These are phyloP conservation scores for Phaethornis superciliosus DNA, from an alignment of 2,113 vertebrate genomes.

Conservation along the genomic window DNA sequence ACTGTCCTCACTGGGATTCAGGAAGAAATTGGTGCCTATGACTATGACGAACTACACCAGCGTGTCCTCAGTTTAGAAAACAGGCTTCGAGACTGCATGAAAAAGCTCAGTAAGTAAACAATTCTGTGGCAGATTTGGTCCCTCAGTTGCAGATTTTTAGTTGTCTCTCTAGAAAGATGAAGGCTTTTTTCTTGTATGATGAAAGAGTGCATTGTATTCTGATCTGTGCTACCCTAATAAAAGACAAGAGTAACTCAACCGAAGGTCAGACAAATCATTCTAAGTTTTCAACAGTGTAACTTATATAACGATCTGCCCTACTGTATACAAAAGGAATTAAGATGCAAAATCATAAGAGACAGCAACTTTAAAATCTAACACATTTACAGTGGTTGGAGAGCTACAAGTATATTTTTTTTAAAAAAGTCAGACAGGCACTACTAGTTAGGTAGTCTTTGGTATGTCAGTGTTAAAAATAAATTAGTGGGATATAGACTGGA, in stretches of 20 bases:
- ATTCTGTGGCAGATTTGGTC: neutral
- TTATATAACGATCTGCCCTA: neutral
- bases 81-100: slow-evolving; percentile 95
- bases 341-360: neutral
- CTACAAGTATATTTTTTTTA: too few species aligned
- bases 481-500: neutral
- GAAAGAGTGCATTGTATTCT: slow-evolving; percentile 54
- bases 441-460: neutral
- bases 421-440: neutral
- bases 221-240: slow-evolving; percentile 70
- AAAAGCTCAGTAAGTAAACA: slow-evolving; percentile 93
- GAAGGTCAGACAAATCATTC: neutral
- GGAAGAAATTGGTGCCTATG: slow-evolving; percentile 95
- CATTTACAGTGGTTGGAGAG: neutral
- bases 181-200: neutral
- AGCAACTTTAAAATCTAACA: neutral
- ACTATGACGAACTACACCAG: slow-evolving; percentile 95
- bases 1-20: slow-evolving; percentile 91
- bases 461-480: neutral
- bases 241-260: neutral
- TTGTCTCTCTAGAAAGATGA: neutral
- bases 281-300: neutral
- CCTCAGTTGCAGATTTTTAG: neutral
- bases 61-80: slow-evolving; percentile 90
- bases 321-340: neutral